Evolutionary conservation across 1,140 invertebrate species (phyloP).

Genomic region (Leptinotarsa undecemlineata): DNA sequence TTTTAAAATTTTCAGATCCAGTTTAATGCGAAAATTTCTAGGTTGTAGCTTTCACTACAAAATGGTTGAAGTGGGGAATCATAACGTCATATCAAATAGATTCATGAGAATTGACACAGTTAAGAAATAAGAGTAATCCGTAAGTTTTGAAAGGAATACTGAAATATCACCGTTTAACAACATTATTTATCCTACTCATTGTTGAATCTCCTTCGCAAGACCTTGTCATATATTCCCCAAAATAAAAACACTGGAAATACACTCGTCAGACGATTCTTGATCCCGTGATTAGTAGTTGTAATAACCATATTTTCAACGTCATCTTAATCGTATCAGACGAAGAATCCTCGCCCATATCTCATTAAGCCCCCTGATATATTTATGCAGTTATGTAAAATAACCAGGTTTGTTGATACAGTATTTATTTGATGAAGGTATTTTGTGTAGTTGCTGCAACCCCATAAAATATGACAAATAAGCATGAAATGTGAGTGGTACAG

Average conservation of each 20-base stretch:
- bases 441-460: constrained; percentile 31
- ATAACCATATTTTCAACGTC: constrained; percentile 26
- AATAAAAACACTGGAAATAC: background rate
- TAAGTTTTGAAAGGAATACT: too few species aligned
- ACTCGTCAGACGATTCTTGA: background rate
- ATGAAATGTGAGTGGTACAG: constrained; percentile 43
- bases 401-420: constrained; percentile 36
- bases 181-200: too few species aligned
- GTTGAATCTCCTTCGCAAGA: too few species aligned
- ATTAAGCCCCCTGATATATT: constrained; percentile 23
- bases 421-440: constrained; percentile 39
- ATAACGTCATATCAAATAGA: too few species aligned
- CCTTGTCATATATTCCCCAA: background rate
- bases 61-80: too few species aligned
- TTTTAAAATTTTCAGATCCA: too few species aligned
- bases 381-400: constrained; percentile 29
- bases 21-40: too few species aligned
- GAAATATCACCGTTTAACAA: too few species aligned
- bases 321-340: constrained; percentile 25
- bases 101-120: too few species aligned
- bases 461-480: constrained; percentile 46
- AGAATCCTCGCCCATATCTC: constrained; percentile 18
- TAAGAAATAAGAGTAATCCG: too few species aligned
- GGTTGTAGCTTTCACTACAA: too few species aligned
- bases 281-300: constrained; percentile 19